A percentile compares a stretch with the other conserved stretches of the same genome.
These are phyloP conservation scores for Lithobates sylvaticus DNA, from an alignment of 2,797 vertebrate genomes.

Conservation along the genomic window DNA sequence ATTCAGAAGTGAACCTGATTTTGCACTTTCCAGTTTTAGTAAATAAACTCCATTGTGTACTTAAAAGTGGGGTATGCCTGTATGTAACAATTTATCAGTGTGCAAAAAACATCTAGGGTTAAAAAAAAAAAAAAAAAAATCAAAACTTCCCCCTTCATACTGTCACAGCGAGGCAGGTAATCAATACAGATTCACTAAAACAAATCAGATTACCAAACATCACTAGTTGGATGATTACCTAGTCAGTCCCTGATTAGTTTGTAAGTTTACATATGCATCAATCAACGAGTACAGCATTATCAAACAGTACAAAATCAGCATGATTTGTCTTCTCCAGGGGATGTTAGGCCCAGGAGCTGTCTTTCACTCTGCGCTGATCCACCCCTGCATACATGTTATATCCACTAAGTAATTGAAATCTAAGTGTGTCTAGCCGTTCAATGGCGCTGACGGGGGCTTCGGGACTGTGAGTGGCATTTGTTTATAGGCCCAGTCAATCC, in stretches of 20 bases:
- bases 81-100: neutral
- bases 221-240: neutral
- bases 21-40: no score
- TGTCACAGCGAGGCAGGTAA: neutral
- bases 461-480: conserved; percentile 23
- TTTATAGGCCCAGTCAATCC: conserved; percentile 43
- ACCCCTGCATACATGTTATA: conserved; percentile 15
- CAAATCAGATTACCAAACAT: no score
- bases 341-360: neutral
- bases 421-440: conserved; percentile 1
- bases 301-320: neutral
- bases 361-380: neutral
- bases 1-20: no score
- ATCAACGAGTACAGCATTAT: neutral
- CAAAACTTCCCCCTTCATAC: no score
- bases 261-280: neutral
- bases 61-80: no score
- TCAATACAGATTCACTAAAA: neutral
- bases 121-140: neutral
- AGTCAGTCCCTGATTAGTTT: neutral
- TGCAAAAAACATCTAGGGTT: neutral
- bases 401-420: conserved; percentile 22
- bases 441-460: conserved; percentile 9
- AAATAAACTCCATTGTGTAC: no score
- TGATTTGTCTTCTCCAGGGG: neutral